Conservation (phyloP, 2,888 invertebrate species). For the Chrysina gloriosa region DNA sequence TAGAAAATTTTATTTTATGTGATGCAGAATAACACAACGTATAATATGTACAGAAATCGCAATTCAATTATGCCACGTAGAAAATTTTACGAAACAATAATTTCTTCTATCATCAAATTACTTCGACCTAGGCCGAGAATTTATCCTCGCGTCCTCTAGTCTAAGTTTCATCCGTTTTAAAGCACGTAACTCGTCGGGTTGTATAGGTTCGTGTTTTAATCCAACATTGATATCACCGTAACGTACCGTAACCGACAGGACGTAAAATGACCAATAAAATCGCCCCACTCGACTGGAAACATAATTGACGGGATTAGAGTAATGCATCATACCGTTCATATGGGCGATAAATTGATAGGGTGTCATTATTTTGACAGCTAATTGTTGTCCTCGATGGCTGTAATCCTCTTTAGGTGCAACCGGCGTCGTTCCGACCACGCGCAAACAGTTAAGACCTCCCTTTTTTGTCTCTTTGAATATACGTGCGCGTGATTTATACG, state of each 20-base stretch:
- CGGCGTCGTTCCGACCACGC: neutral
- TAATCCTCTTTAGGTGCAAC: conserved; percentile 33
- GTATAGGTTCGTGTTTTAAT: conserved; percentile 25
- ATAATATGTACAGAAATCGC: no score
- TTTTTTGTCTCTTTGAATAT: conserved; percentile 1
- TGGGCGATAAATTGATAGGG: conserved; percentile 19
- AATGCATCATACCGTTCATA: conserved; percentile 13
- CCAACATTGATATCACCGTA: conserved; percentile 29
- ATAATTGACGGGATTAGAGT: conserved; percentile 15
- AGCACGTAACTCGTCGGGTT: neutral
- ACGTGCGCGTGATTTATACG: conserved; percentile 12
- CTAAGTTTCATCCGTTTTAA: no score
- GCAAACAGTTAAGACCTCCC: conserved; percentile 12
- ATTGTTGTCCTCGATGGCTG: conserved; percentile 16
- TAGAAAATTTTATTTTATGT: no score
- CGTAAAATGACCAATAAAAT: conserved; percentile 21
- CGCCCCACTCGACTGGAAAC: conserved; percentile 1
- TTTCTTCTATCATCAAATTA: no score
- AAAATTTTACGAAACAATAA: no score
- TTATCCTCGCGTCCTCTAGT: no score
- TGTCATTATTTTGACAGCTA: conserved; percentile 35
- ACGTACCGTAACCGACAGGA: conserved; percentile 1
- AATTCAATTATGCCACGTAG: no score
- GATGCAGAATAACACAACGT: no score
- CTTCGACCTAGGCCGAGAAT: no score